Conservation (phyloP, 2,888 invertebrate genomes). For the Enchytraeus crypticus region DNA sequence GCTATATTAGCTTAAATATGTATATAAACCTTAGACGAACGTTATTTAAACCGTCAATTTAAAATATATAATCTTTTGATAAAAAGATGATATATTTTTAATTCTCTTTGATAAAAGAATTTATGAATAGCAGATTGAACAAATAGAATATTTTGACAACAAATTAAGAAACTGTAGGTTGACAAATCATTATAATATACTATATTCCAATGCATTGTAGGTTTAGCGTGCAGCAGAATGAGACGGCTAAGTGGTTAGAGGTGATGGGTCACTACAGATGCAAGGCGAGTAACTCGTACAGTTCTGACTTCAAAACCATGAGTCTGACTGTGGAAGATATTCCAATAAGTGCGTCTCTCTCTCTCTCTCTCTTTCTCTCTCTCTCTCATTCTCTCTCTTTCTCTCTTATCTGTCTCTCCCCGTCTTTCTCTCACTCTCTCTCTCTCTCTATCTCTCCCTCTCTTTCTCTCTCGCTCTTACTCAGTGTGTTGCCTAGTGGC, state of each 20-base stretch:
- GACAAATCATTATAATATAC: too few species aligned
- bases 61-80: too few species aligned
- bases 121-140: too few species aligned
- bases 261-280: not conserved
- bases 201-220: too few species aligned
- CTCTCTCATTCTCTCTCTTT: not conserved
- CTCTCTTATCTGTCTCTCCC: not conserved
- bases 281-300: not conserved
- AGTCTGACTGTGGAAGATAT: not conserved
- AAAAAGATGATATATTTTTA: too few species aligned
- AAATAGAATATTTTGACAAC: too few species aligned
- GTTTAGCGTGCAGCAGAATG: not conserved
- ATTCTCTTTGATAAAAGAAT: too few species aligned
- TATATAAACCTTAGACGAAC: too few species aligned
- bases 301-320: not conserved
- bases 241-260: not conserved
- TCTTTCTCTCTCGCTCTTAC: not conserved
- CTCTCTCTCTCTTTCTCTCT: not conserved
- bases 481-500: not conserved
- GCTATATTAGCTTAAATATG: too few species aligned
- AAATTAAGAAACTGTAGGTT: too few species aligned
- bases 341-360: not conserved
- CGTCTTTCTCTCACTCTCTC: not conserved
- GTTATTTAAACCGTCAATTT: too few species aligned
- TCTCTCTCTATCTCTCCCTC: not conserved